These are phyloP conservation scores for Mythimna loreyi DNA, from an alignment of 2,888 invertebrate genomes.

Conservation along the genomic window DNA sequence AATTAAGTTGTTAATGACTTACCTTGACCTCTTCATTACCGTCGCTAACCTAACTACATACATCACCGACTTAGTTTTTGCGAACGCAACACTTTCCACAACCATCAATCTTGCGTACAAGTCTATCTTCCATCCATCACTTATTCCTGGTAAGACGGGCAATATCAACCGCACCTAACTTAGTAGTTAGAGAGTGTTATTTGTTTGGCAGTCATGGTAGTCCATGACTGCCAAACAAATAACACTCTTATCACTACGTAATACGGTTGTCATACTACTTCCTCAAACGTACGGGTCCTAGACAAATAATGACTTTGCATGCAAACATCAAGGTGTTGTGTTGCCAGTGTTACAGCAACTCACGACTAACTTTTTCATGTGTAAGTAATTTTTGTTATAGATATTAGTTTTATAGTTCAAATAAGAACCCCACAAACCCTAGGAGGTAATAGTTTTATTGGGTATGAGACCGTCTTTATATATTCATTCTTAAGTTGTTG, in stretches of 20 bases:
- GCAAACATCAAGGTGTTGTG: neutral
- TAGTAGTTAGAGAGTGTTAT: no score
- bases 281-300: no score
- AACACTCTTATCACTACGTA: no score
- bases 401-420: neutral
- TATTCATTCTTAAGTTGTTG: no score
- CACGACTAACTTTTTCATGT: neutral
- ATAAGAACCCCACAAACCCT: no score
- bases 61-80: slow-evolving; percentile 17
- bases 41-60: neutral
- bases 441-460: no score
- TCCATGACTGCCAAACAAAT: no score
- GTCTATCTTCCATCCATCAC: slow-evolving; percentile 29
- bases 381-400: no score
- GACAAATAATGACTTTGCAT: slow-evolving; percentile 7
- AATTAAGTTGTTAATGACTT: no score
- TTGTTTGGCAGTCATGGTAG: no score
- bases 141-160: neutral
- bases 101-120: slow-evolving; percentile 23
- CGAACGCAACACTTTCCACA: neutral
- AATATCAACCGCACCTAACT: neutral
- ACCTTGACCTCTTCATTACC: neutral
- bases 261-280: neutral
- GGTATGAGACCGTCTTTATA: no score
- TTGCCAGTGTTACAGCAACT: neutral